Evolutionary conservation across 2,113 vertebrate species (phyloP).

Genomic region (Perognathus longimembris): DNA sequence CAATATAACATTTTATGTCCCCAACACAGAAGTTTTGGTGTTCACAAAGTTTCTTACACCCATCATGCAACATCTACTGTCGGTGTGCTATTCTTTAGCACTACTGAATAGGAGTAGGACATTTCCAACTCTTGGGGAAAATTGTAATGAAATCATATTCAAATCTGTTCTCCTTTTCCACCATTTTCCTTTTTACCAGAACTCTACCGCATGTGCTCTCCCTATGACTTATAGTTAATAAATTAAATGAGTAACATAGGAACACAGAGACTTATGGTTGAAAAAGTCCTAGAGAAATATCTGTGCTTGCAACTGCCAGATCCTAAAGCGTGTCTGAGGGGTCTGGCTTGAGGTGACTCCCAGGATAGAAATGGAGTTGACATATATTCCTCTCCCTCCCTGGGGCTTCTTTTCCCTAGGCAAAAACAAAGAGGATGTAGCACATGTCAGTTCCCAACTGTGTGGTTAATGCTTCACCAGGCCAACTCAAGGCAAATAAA

Average conservation of each 20-base stretch:
- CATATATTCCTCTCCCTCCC: background rate
- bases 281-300: background rate
- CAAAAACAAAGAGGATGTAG: background rate
- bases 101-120: background rate
- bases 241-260: conserved; percentile 42
- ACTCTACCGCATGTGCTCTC: conserved; percentile 46
- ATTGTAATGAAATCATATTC: conserved; percentile 54
- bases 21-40: background rate
- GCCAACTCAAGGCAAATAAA: conserved; percentile 62
- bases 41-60: conserved; percentile 34
- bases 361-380: background rate
- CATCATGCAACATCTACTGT: conserved; percentile 3
- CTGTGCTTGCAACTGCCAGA: background rate
- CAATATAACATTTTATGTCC: conserved; percentile 16
- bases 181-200: conserved; percentile 33
- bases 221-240: conserved; percentile 35
- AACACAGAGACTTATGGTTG: background rate
- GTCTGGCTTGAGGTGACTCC: background rate
- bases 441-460: background rate
- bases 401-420: background rate
- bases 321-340: background rate
- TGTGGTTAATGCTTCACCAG: conserved; percentile 51
- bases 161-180: conserved; percentile 51
- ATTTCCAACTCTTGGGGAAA: conserved; percentile 31
- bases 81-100: background rate